phyloP scores from a whole-genome alignment of 2,113 vertebrate species.

The Gobiocypris rarus region DNA sequence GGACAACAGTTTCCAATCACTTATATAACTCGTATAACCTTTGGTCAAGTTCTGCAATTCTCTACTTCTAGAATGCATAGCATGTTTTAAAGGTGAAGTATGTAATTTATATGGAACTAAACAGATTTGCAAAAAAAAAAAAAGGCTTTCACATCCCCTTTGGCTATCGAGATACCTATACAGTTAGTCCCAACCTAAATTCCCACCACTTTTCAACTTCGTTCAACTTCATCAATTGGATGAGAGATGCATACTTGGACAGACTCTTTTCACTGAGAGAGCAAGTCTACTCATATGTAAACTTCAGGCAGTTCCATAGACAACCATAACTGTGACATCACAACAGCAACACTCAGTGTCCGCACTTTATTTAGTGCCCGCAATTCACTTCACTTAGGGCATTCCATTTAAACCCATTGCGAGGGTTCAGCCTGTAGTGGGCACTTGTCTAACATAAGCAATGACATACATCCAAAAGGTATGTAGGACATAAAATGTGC shows the following conservation, averaged over 20 bases:
- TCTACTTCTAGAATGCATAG: not conserved
- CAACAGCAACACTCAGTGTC: no score
- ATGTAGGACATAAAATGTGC: no score
- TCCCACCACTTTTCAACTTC: not conserved
- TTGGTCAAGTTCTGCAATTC: not conserved
- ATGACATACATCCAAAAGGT: no score
- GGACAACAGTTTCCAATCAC: not conserved
- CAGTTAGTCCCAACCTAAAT: not conserved
- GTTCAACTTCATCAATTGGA: not conserved
- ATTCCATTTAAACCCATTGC: no score
- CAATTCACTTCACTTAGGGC: no score
- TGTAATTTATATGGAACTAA: not conserved
- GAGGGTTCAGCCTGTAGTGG: no score
- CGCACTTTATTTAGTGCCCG: no score
- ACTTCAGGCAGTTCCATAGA: no score
- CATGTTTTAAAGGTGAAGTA: slow-evolving; percentile 13
- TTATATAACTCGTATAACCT: not conserved
- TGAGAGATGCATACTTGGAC: not conserved
- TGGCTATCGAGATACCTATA: not conserved
- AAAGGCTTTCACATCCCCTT: not conserved
- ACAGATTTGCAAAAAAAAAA: not conserved
- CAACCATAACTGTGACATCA: no score
- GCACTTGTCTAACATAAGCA: no score
- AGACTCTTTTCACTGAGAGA: no score
- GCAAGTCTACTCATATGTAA: no score